Evolutionary conservation across 2,797 vertebrate genomes (phyloP), one percentile per base, ranked within the genome.

Genomic region (Huso huso): DNA sequence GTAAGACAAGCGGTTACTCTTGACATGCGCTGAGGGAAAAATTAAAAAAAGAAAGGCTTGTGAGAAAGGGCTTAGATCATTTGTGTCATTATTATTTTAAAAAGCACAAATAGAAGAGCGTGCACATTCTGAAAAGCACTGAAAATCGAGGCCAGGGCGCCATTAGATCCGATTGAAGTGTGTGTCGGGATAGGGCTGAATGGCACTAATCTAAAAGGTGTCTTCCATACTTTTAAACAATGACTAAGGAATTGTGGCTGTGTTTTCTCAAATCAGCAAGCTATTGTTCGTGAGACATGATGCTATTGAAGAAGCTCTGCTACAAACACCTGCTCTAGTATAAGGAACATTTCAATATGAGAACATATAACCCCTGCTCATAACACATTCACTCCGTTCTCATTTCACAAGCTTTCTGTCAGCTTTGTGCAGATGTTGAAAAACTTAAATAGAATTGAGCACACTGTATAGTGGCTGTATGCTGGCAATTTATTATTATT

Each of bases 161-260:
- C 49, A 51, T 64, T 64, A 64, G 52, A 49, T 51, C 52, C 10
- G 18, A 51, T 23, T 64, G 48, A 66, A 66, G 53, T 66, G 23
- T 6, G 55, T 10, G 55, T 10, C 8, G 13, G 11, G 55, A 57
- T 12, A n/a, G 11, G 50, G 55, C 53, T 49, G 48, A 66, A 66
- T 58, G 50, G 52, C 53, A 12, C 55, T n/a, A 58, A 58, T 66
- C 53, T 66, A 48, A 66, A 66, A 53, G 8, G 37, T 58, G 48
- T 9, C 11, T 49, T n/a, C 12, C 37, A 49, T 65, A 66, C 51
- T 61, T 48, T 69, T 49, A 69, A 61, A 61, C 59, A 50, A 23
- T 37, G 13, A 57, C 55, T 57, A 6, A n/a, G 12, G 13, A 58
- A 58, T 58, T 10, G 55, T 58, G 55, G 12, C 8, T 11, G 6